These are phyloP conservation scores for Ophion costatus DNA, from an alignment of 2,888 invertebrate species.

Conservation along the genomic window DNA sequence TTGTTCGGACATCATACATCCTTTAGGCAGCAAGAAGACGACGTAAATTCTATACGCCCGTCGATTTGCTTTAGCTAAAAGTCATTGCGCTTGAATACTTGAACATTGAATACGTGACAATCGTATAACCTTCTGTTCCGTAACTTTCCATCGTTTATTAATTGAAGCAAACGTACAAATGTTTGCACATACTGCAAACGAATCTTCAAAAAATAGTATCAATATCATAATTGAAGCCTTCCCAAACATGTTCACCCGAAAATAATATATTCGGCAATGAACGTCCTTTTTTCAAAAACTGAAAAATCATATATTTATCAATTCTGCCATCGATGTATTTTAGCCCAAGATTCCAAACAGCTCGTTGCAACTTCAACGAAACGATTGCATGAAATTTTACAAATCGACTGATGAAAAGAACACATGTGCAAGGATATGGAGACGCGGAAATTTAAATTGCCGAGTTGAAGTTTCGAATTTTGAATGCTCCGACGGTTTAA, in stretches of 20 bases:
- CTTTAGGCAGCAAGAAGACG: neutral
- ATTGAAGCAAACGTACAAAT: neutral
- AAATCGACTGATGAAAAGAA: no score
- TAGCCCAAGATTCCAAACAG: neutral
- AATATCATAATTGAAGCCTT: neutral
- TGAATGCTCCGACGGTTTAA: no score
- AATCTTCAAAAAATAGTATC: neutral
- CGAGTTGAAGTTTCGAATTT: no score
- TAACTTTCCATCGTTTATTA: neutral
- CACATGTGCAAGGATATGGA: no score
- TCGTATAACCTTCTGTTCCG: neutral
- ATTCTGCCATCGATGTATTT: neutral
- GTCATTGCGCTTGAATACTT: constrained; percentile 24
- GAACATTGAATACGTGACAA: neutral
- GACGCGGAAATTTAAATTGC: no score
- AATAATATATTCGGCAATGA: neutral
- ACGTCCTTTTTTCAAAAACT: neutral
- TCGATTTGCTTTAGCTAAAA: neutral
- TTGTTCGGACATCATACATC: neutral
- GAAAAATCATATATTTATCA: neutral
- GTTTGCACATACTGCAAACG: neutral
- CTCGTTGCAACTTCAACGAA: neutral
- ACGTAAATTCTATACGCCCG: neutral
- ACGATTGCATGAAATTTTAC: no score
- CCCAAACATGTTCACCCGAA: neutral